Conservation (phyloP, 2,113 vertebrate species). For the Heteronetta atricapilla region DNA sequence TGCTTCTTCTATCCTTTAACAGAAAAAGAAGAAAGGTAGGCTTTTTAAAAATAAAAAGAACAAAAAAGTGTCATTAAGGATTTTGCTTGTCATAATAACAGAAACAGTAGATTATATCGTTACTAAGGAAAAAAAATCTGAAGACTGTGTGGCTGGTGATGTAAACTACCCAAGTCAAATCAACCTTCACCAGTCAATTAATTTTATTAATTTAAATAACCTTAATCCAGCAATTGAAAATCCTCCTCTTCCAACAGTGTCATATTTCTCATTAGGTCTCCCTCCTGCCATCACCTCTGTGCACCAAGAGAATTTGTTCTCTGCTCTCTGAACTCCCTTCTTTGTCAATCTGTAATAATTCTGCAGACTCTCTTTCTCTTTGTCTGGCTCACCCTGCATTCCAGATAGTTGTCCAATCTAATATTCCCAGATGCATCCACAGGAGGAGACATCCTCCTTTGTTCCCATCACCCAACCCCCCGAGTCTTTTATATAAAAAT, state of each 20-base stretch:
- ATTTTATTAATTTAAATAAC: not conserved
- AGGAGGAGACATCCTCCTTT: not conserved
- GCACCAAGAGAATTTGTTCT: not conserved
- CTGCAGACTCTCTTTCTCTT: not conserved
- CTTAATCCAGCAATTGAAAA: not conserved
- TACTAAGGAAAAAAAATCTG: not conserved
- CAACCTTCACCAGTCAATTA: not conserved
- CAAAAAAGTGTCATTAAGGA: not conserved
- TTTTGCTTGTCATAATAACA: not conserved
- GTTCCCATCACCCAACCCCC: not conserved
- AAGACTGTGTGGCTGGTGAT: not conserved
- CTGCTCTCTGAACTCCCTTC: not conserved
- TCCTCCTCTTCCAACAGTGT: not conserved
- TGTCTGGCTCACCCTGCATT: not conserved
- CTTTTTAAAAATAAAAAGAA: not conserved
- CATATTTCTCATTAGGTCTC: not conserved
- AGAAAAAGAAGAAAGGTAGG: not conserved
- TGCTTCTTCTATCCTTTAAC: not conserved
- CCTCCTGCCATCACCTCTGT: not conserved
- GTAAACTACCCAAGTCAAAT: not conserved
- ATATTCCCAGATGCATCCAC: not conserved
- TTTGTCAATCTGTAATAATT: not conserved
- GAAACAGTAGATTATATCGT: not conserved
- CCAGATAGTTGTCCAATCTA: not conserved
- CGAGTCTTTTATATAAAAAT: not conserved